Evolutionary conservation across 2,113 vertebrate genomes (phyloP), one percentile per base, ranked within the genome.

Genomic region (Lamprologus speciosus): DNA sequence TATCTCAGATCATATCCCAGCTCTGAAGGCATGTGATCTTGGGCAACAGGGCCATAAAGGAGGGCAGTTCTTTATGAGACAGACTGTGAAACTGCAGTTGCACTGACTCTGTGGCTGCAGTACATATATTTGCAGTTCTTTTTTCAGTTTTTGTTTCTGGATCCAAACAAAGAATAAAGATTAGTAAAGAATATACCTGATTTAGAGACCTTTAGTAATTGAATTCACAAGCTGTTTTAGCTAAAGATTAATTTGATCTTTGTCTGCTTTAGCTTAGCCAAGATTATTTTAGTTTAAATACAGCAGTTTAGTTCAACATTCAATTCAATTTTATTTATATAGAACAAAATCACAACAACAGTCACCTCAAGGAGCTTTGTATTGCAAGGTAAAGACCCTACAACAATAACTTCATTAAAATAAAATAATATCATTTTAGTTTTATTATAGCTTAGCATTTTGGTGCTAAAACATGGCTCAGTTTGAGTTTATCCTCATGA

Each of bases 21-120:
- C 87, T 92, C 90, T 94, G 89, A 81, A 95, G 90, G 95, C 96
- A 96, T 96, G 95, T 96, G 95, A 96, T 92, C 90, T 96, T 96
- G 95, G 91, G 95, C 94, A 96, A 96, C 54, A 78, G 73, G 87
- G 93, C 82, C 86, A 95, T 96, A 96, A 97, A 96, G 85, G 68
- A 83, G 88, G 37, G 60, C 88, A 94, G 81, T 73, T 80, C 93
- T 96, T 96, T 96, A 96, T 93, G 95, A 95, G 95, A 58, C 4
- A 9, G 63, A 91, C 93, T 86, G 84, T 91, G 92, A 95, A 93
- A 94, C 87, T 83, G 6, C 33, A 54, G 86, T 70, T 88, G 83
- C 83, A 31, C 51, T 87, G 58, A 83, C 78, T 83, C 82, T 70
- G 60, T 87, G 47, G 88, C 90, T 90, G 55, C 89, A 90, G 81